phyloP scores from a whole-genome alignment of 1,140 invertebrate genomes.

The Oedothorax gibbosus region DNA sequence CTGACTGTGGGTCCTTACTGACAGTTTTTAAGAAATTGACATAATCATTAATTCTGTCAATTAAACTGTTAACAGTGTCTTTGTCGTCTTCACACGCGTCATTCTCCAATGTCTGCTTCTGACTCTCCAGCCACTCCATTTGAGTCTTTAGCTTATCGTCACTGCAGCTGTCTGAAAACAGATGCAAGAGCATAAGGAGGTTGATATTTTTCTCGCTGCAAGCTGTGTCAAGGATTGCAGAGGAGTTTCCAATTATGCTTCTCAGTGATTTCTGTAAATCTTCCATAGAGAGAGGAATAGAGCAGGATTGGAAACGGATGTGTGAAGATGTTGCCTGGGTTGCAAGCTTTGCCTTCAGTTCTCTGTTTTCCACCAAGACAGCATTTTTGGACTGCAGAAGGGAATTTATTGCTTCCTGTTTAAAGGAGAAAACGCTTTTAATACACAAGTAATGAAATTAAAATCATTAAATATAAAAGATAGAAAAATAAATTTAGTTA shows the following conservation, averaged over 20 bases:
- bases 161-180: slow-evolving; percentile 20
- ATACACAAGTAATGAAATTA: background rate
- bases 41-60: slow-evolving; percentile 35
- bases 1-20: background rate
- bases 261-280: background rate
- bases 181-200: background rate
- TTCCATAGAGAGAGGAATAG: background rate
- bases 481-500: background rate
- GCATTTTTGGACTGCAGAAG: slow-evolving; percentile 66
- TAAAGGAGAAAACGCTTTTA: background rate
- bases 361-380: slow-evolving; percentile 61
- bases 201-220: background rate
- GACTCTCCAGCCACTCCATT: slow-evolving; percentile 16
- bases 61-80: background rate
- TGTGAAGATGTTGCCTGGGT: background rate
- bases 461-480: background rate
- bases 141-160: slow-evolving; percentile 5
- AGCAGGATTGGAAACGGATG: background rate
- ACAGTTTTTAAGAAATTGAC: slow-evolving; percentile 30
- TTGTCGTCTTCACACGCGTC: slow-evolving; percentile 5
- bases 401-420: slow-evolving; percentile 65
- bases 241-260: background rate
- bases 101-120: slow-evolving; percentile 13
- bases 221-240: background rate
- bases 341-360: slow-evolving; percentile 22